Percentiles rank a stretch among this genome's conserved stretches.
Conservation (phyloP, 2,888 invertebrate species). For the Sphaeridia pumilis region DNA sequence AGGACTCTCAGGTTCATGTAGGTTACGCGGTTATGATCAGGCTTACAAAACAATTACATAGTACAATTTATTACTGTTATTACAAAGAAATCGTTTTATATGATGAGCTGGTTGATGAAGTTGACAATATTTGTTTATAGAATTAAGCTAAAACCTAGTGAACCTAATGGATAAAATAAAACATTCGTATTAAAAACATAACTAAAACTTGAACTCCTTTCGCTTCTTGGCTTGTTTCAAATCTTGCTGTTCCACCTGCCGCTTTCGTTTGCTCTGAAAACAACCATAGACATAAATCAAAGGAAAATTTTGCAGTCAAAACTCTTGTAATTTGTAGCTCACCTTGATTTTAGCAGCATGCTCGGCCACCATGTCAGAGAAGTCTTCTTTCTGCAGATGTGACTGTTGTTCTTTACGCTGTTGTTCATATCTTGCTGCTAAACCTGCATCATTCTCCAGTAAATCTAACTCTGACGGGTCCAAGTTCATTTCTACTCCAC, state of each 20-base stretch:
- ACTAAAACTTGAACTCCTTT: constrained; percentile 93
- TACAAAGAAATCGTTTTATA: too few relatives aligned
- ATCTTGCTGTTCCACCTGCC: constrained; percentile 66
- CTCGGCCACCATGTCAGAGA: constrained; percentile 97
- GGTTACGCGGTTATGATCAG: too few relatives aligned
- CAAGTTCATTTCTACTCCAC: constrained; percentile 82
- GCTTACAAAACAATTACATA: too few relatives aligned
- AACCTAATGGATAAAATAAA: neutral
- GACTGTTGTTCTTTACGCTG: constrained; percentile 88
- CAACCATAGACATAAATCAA: constrained; percentile 5
- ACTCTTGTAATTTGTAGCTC: constrained; percentile 15
- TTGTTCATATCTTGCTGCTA: constrained; percentile 91
- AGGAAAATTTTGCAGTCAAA: neutral
- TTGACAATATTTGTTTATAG: neutral
- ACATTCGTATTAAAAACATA: neutral
- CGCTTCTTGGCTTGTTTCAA: constrained; percentile 85
- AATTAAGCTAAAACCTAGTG: neutral
- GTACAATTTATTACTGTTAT: too few relatives aligned
- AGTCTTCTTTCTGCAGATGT: constrained; percentile 78
- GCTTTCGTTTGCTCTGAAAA: constrained; percentile 79
- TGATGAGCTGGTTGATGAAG: neutral
- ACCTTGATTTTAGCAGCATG: constrained; percentile 95
- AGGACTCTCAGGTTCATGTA: too few relatives aligned
- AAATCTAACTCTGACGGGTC: constrained; percentile 94
- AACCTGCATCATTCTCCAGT: constrained; percentile 85